phyloP scores from a whole-genome alignment of 37 sponge, comb jelly and placozoan species.

The Amphimedon queenslandica region DNA sequence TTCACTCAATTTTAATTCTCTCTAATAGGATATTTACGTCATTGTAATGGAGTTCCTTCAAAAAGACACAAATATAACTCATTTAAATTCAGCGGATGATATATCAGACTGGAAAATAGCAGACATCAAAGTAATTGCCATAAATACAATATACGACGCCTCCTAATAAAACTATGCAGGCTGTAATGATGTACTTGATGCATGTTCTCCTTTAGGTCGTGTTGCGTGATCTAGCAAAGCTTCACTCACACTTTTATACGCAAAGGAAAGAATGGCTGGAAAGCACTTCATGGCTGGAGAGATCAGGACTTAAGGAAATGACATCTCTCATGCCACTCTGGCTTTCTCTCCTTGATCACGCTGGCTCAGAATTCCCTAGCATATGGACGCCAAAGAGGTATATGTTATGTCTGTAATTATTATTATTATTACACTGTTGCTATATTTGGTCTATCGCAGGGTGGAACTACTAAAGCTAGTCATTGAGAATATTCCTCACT shows the following conservation, averaged over 20 bases:
- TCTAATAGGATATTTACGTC: conserved; percentile 51
- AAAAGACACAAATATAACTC: conserved; percentile 22
- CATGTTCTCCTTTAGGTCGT: conserved; percentile 32
- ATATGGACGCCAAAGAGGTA: conserved; percentile 42
- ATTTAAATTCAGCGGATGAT: conserved; percentile 54
- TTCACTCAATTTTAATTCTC: too few species aligned
- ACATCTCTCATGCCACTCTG: conserved; percentile 41
- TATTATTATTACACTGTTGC: background rate
- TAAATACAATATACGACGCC: background rate
- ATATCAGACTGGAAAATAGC: conserved; percentile 38
- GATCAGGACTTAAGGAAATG: background rate
- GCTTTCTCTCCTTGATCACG: conserved; percentile 52
- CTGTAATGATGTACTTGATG: background rate
- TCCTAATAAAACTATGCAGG: background rate
- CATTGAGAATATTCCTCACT: conserved; percentile 26
- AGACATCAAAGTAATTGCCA: conserved; percentile 66
- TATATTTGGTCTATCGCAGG: conserved; percentile 7
- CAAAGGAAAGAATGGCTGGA: conserved; percentile 19
- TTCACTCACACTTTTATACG: conserved; percentile 53
- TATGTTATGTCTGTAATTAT: background rate
- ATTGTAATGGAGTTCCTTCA: conserved; percentile 67
- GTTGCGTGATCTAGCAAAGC: conserved; percentile 53
- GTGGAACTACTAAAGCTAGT: conserved; percentile 8
- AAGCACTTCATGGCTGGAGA: conserved; percentile 46
- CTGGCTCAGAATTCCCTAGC: conserved; percentile 54